Evolutionary conservation across 2,797 vertebrate species (phyloP).

Genomic region (Apogon hyalosoma): DNA sequence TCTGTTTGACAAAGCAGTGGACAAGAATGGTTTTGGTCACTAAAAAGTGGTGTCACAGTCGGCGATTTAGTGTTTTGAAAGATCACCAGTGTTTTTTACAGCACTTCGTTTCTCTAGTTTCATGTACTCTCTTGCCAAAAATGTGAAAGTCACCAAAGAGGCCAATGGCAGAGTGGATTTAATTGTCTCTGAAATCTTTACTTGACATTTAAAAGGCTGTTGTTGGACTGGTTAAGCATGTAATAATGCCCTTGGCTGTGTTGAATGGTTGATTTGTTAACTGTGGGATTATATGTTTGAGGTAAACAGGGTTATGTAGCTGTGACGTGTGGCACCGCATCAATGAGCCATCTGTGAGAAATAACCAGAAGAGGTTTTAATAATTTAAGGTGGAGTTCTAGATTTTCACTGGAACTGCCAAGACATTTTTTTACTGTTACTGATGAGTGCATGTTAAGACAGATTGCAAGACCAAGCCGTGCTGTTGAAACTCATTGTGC

Average conservation of each 20-base stretch:
- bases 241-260: conserved; percentile 11
- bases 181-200: conserved; percentile 32
- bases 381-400: neutral
- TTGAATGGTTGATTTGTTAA: conserved; percentile 22
- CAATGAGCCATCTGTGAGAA: conserved; percentile 38
- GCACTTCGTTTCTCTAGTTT: conserved; percentile 60
- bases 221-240: conserved; percentile 21
- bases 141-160: conserved; percentile 57
- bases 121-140: conserved; percentile 45
- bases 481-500: conserved; percentile 25
- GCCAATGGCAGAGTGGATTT: conserved; percentile 12
- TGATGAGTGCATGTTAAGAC: neutral
- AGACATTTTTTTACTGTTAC: neutral
- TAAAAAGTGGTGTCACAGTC: conserved; percentile 13
- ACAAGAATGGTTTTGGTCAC: conserved; percentile 15
- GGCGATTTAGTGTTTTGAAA: conserved; percentile 67
- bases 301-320: conserved; percentile 13
- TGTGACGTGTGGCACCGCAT: conserved; percentile 7
- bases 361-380: conserved; percentile 10
- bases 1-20: conserved; percentile 32
- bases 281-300: conserved; percentile 12
- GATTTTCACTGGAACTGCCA: conserved; percentile 19
- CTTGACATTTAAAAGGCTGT: conserved; percentile 3
- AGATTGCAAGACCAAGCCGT: conserved; percentile 28
- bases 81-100: conserved; percentile 65